Conservation (phyloP, 2,797 vertebrate species). For the Echeneis naucrates region DNA sequence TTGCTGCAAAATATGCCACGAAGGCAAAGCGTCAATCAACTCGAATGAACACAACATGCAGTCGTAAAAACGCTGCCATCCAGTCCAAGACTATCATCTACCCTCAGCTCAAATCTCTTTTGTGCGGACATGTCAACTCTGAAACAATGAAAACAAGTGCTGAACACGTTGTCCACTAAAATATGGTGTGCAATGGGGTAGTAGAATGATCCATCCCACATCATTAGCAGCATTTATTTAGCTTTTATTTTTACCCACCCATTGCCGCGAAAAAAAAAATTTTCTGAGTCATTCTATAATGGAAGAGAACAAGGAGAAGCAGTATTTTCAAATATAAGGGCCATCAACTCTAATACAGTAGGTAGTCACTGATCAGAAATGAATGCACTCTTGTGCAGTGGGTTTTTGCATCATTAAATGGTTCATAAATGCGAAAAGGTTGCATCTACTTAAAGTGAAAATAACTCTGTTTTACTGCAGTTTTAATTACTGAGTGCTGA, state of each 20-base stretch:
- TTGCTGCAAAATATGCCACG: constrained; percentile 14
- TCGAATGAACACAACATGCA: constrained; percentile 4
- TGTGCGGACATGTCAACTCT: constrained; percentile 9
- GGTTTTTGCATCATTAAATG: constrained; percentile 29
- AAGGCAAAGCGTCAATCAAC: background rate
- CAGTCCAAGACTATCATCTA: constrained; percentile 8
- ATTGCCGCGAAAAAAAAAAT: background rate
- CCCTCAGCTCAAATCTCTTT: too few relatives aligned
- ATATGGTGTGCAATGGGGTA: background rate
- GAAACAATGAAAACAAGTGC: constrained; percentile 7
- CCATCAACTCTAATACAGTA: background rate
- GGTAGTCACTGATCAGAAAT: constrained; percentile 10
- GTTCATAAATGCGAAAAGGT: constrained; percentile 6
- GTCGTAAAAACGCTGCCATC: background rate
- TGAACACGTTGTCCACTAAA: constrained; percentile 6
- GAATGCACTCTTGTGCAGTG: constrained; percentile 2
- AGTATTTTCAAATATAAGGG: background rate
- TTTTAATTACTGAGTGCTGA: constrained; percentile 23
- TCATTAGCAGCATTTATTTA: constrained; percentile 6
- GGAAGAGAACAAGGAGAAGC: background rate
- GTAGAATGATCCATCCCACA: constrained; percentile 3
- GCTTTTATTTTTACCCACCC: too few relatives aligned
- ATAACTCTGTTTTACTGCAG: background rate
- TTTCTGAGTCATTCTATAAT: background rate
- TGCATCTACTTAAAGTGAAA: background rate